phyloP scores from a whole-genome alignment of 1,140 invertebrate genomes.

The Microvelia longipes region DNA sequence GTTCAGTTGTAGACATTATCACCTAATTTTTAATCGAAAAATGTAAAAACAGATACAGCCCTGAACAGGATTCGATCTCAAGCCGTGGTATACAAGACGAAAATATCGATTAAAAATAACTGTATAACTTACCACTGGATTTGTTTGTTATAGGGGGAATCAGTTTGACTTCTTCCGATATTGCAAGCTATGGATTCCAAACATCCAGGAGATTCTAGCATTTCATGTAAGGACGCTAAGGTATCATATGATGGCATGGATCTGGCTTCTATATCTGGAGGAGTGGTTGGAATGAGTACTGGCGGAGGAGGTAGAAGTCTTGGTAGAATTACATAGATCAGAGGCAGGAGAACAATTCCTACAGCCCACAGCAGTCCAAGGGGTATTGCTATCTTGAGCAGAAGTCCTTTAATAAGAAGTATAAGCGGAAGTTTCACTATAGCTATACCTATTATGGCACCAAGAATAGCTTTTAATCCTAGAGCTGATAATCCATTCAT shows the following conservation, averaged over 20 bases:
- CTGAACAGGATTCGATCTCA: too few relatives aligned
- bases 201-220: conserved; percentile 1
- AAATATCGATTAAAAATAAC: too few relatives aligned
- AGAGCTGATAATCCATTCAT: not conserved
- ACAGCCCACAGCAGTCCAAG: conserved; percentile 5
- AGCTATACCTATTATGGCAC: conserved; percentile 2
- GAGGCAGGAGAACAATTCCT: conserved; percentile 4
- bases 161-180: conserved; percentile 5
- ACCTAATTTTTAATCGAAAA: too few relatives aligned
- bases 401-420: conserved; percentile 6
- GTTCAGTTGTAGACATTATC: too few relatives aligned
- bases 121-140: conserved; percentile 8
- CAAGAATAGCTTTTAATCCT: conserved; percentile 5
- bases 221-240: not conserved
- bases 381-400: conserved; percentile 7
- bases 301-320: not conserved
- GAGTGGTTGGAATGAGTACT: not conserved
- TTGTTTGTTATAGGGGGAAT: not conserved
- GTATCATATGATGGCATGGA: not conserved
- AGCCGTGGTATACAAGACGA: too few relatives aligned
- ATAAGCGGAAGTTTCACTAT: conserved; percentile 11
- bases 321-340: conserved; percentile 1
- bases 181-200: conserved; percentile 8
- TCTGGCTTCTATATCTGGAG: not conserved
- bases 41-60: too few relatives aligned